A percentile compares a stretch with the other conserved stretches of the same genome.
These are phyloP conservation scores for Triplophysa dalaica DNA, from an alignment of 2,113 vertebrate species.

Conservation along the genomic window DNA sequence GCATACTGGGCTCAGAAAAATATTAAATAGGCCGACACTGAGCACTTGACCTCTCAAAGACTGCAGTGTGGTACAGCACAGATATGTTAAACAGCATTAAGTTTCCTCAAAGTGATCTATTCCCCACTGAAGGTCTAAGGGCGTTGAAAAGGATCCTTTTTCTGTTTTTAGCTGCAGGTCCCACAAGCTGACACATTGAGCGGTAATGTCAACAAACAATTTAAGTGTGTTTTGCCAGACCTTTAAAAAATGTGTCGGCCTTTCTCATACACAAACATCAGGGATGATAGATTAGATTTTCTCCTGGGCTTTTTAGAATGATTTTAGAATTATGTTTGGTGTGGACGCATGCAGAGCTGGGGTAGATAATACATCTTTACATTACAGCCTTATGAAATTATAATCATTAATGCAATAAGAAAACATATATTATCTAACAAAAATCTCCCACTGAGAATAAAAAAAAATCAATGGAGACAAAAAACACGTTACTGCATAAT, in stretches of 20 bases:
- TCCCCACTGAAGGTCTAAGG: slow-evolving; percentile 43
- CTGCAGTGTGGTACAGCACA: slow-evolving; percentile 38
- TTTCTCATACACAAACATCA: neutral
- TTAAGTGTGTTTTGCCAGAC: slow-evolving; percentile 28
- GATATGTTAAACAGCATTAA: slow-evolving; percentile 50
- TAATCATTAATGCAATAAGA: neutral
- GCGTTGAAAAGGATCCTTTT: slow-evolving; percentile 45
- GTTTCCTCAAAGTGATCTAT: slow-evolving; percentile 60
- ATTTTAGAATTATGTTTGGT: neutral
- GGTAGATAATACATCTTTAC: neutral
- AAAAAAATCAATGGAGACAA: too few relatives aligned
- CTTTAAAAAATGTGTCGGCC: slow-evolving; percentile 8
- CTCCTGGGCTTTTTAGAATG: neutral
- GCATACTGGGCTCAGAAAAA: slow-evolving; percentile 20
- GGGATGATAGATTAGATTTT: slow-evolving; percentile 21
- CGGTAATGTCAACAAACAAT: slow-evolving; percentile 26
- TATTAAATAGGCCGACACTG: slow-evolving; percentile 14
- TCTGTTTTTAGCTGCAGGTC: slow-evolving; percentile 31
- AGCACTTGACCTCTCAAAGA: slow-evolving; percentile 53
- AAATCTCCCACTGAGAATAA: too few relatives aligned
- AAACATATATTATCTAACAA: too few relatives aligned
- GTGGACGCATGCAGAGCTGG: neutral
- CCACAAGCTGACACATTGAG: slow-evolving; percentile 23
- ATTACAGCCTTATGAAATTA: neutral
- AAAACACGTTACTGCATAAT: too few relatives aligned